Evolutionary conservation across 2,888 invertebrate species (phyloP).

Genomic region (Sarcophaga rosellei): DNA sequence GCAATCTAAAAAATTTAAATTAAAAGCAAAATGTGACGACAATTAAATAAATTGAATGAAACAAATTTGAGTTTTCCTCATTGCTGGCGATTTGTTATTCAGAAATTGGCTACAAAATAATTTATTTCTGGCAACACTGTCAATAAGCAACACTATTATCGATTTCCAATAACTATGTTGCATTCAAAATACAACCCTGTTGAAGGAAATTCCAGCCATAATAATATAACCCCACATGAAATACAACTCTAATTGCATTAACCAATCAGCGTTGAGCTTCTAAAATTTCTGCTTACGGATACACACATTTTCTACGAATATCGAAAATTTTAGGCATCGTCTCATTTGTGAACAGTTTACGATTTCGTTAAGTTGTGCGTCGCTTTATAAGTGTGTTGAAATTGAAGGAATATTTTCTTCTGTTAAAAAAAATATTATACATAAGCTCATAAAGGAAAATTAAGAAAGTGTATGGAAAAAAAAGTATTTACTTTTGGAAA

Average conservation of each 20-base stretch:
- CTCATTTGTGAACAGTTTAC: conserved; percentile 65
- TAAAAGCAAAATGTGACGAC: too few relatives aligned
- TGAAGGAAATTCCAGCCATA: neutral
- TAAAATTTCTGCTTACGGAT: conserved; percentile 70
- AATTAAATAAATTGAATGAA: too few relatives aligned
- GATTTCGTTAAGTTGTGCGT: conserved; percentile 48
- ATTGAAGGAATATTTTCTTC: too few relatives aligned
- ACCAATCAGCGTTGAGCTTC: conserved; percentile 70
- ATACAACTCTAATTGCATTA: conserved; percentile 42
- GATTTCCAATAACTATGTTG: neutral
- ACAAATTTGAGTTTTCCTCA: too few relatives aligned
- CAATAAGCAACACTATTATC: neutral
- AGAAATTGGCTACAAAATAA: too few relatives aligned
- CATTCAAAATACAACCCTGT: conserved; percentile 3
- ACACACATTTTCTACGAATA: conserved; percentile 66
- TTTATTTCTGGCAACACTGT: neutral
- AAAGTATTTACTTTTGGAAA: neutral
- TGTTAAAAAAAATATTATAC: too few relatives aligned
- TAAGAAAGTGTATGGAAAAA: conserved; percentile 17
- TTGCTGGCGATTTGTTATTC: too few relatives aligned
- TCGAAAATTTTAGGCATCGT: conserved; percentile 70
- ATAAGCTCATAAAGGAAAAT: conserved; percentile 28
- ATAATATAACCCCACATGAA: conserved; percentile 21
- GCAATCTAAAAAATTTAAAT: too few relatives aligned
- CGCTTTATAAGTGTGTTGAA: neutral